Conservation (phyloP, 2,113 vertebrate genomes). For the Nothobranchius kuhntae region DNA sequence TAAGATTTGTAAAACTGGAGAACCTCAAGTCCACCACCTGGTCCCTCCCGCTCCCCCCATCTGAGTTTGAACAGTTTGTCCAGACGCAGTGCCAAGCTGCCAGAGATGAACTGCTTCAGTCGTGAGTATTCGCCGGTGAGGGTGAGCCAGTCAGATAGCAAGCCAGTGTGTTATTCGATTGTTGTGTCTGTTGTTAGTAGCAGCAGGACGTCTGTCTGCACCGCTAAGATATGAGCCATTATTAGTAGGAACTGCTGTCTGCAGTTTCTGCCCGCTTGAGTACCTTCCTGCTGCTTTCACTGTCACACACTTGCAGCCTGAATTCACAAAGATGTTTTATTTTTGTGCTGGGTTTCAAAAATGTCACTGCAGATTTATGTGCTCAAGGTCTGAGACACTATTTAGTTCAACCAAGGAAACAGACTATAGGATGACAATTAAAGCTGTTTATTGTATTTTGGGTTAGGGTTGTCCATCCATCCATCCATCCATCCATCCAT, state of each 20-base stretch:
- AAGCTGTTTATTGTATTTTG: neutral
- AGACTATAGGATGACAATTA: neutral
- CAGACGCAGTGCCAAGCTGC: conserved; percentile 81
- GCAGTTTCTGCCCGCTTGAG: too few species aligned
- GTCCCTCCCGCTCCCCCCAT: conserved; percentile 80
- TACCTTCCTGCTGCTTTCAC: neutral
- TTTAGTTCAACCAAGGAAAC: neutral
- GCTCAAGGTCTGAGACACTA: neutral
- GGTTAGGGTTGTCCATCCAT: neutral
- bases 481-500: too few species aligned
- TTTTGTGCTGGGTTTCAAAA: neutral
- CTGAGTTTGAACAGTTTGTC: conserved; percentile 77
- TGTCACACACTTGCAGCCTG: neutral
- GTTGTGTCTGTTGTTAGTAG: too few species aligned
- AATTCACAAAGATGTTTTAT: neutral
- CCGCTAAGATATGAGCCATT: too few species aligned
- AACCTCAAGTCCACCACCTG: conserved; percentile 71
- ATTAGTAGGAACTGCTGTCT: too few species aligned
- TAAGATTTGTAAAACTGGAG: conserved; percentile 84
- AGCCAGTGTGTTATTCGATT: too few species aligned
- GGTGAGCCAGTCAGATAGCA: neutral
- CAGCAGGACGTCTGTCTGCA: too few species aligned
- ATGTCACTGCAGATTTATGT: neutral
- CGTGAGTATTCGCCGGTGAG: conserved; percentile 72
- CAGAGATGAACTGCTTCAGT: conserved; percentile 74